These are phyloP conservation scores for Tokudaia muenninki DNA, from an alignment of 2,797 vertebrate species.

Conservation along the genomic window DNA sequence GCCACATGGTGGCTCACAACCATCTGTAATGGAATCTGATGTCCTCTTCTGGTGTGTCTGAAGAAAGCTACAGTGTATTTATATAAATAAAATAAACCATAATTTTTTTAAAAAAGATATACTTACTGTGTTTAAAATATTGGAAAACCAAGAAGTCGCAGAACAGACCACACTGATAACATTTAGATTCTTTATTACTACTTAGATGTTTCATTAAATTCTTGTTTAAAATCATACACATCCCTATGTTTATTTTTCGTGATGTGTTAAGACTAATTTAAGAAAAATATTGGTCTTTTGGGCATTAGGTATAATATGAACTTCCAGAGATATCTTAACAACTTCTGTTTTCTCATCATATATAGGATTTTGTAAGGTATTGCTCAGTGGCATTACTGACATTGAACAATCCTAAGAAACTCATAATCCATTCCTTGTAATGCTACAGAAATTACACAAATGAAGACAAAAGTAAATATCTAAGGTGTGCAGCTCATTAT, in stretches of 20 bases:
- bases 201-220: neutral
- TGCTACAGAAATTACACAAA: conserved; percentile 45
- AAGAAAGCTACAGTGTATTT: no score
- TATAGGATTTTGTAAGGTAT: neutral
- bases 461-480: neutral
- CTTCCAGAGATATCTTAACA: neutral
- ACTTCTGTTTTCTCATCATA: neutral
- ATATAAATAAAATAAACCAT: no score
- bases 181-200: neutral
- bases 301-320: neutral
- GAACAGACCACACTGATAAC: neutral
- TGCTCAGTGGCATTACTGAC: neutral
- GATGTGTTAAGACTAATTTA: neutral
- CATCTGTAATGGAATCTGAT: no score
- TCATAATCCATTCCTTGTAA: neutral
- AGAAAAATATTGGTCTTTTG: neutral
- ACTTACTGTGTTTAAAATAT: conserved; percentile 31
- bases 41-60: no score
- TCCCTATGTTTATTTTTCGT: neutral
- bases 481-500: neutral
- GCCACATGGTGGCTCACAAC: no score
- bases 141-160: neutral
- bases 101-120: neutral
- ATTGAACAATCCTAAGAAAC: neutral
- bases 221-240: neutral